Base-by-base conservation (phyloP, 1,140 invertebrate genomes). In the Diachasmimorpha longicaudata region DNA sequence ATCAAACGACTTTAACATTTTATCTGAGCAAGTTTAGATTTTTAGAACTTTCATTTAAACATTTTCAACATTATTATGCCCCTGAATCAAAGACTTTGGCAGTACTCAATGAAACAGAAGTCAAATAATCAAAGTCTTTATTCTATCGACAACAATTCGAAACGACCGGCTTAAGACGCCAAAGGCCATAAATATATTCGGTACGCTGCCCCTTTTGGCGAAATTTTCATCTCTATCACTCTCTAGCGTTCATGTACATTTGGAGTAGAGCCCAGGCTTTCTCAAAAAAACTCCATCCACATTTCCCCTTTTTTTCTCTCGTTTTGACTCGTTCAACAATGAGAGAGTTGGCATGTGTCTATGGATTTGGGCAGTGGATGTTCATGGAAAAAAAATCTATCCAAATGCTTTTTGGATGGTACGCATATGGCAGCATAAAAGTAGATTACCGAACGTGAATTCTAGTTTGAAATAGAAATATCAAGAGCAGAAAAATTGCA, bases 171-270 rank as follows among this genome's bases (percentile, higher is more conserved):
- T 81, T 83, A 83, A 82, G 79, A 82, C 48, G 80, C 72, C 70
- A 55, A 74, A 69, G 68, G 79, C 78, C 80, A 83, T 84, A 83
- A 84, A 84, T 82, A 84, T 80, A 71, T 23, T 42, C 31, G 37
- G 14, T 52, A 42, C 13, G 39, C 31, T 77, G 21, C 46, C 31
- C 25, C 48, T 73, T 63, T 66, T 67, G 37, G 39, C 21, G 11
- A 52, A 31, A 70, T 55, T 71, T 21, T 55, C 67, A 36, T 36
- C 44, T 31, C 39, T 48, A 42, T 21, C 16, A 23, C 25, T 67
- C 69, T 72, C 14, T 68, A 6, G 36, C 71, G 66, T 69, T 77
- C 71, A 67, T 68, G 52, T 70, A 70, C 67, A 77, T 77, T 77
- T 77, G 77, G 77, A 75, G 58, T 70, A n/a, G 42, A 25, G 77